Conservation (phyloP, 2,797 vertebrate species). For the Aphelocoma californica region DNA sequence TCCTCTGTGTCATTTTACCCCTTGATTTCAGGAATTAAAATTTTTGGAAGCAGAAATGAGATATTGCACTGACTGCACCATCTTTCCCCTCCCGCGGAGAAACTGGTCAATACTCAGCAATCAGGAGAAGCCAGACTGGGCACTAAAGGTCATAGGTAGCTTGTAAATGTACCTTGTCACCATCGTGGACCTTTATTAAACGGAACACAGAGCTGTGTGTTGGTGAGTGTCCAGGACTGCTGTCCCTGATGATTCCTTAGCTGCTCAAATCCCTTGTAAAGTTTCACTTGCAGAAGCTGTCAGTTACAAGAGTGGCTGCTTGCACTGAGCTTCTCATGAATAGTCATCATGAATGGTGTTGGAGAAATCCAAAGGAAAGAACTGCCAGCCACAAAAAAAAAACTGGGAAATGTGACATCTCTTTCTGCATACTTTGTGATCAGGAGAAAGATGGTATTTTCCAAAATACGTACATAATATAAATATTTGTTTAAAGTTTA, state of each 20-base stretch:
- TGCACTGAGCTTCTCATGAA: neutral
- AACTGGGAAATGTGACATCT: neutral
- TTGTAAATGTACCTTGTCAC: neutral
- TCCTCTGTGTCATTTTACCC: neutral
- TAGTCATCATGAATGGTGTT: neutral
- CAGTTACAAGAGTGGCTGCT: neutral
- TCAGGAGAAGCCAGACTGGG: neutral
- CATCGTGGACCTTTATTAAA: rapidly evolving
- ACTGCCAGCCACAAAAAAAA: neutral
- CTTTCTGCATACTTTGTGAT: neutral
- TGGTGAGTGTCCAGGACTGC: neutral
- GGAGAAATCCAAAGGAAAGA: neutral
- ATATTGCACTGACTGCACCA: neutral
- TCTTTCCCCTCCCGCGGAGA: neutral
- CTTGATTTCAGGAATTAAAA: neutral
- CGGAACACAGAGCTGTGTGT: neutral
- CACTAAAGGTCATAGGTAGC: neutral
- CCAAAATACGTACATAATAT: neutral
- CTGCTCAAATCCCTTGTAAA: neutral
- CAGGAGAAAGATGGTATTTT: neutral
- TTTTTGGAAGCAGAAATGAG: neutral
- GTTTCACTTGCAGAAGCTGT: neutral
- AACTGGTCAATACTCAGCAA: neutral
- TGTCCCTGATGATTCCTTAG: neutral
- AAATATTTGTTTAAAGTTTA: neutral